Evolutionary conservation across 2,797 vertebrate genomes (phyloP).

Genomic region (Falco naumanni): DNA sequence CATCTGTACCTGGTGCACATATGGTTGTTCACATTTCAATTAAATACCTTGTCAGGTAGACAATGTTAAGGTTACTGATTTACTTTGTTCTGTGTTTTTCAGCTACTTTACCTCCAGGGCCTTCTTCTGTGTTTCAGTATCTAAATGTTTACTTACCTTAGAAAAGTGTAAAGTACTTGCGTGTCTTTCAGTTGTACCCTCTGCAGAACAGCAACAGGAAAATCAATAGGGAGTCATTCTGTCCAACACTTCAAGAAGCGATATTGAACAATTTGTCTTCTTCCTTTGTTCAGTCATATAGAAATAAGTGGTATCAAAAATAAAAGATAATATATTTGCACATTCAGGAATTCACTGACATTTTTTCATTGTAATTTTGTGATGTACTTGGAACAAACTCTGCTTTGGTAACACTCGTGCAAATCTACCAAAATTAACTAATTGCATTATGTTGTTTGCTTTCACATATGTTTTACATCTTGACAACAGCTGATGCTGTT

Average conservation of each 20-base stretch:
- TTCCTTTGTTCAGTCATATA: background rate
- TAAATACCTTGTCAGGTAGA: background rate
- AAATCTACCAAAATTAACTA: slow-evolving; percentile 48
- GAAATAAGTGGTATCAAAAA: background rate
- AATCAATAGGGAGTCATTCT: slow-evolving; percentile 46
- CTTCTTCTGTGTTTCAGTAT: background rate
- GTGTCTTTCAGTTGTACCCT: slow-evolving; percentile 15
- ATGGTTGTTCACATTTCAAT: background rate
- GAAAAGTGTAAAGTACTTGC: background rate
- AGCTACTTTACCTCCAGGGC: background rate
- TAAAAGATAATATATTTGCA: background rate
- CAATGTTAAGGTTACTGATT: background rate
- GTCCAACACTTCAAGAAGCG: background rate
- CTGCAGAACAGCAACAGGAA: slow-evolving; percentile 33
- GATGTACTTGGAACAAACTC: background rate
- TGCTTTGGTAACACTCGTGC: slow-evolving; percentile 39
- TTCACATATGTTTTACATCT: slow-evolving; percentile 20
- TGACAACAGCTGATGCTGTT: slow-evolving; percentile 20
- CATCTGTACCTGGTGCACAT: background rate
- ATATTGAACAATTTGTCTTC: background rate
- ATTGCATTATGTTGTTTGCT: slow-evolving; percentile 56
- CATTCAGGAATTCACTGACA: background rate
- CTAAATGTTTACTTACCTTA: slow-evolving; percentile 20
- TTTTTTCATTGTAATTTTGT: background rate
- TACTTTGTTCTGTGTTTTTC: background rate